phyloP scores from a whole-genome alignment of 1,140 invertebrate genomes.

The Zaprionus camerounensis region DNA sequence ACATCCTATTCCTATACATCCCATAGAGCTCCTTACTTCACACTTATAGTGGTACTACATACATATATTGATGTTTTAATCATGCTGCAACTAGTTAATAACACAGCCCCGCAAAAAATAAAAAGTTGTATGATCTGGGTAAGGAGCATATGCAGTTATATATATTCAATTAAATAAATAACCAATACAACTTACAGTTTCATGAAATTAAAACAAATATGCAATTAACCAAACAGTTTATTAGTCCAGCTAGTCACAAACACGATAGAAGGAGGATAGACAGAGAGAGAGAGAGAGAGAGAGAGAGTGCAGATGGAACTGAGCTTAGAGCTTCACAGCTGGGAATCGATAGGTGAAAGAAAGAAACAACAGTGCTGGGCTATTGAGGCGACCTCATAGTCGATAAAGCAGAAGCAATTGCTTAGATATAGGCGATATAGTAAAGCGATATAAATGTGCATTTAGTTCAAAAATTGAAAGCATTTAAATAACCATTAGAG shows the following conservation, averaged over 20 bases:
- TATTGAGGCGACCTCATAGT: background rate
- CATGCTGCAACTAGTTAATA: background rate
- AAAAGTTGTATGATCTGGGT: no score
- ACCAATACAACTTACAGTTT: background rate
- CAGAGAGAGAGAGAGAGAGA: background rate
- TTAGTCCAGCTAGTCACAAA: background rate
- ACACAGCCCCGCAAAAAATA: no score
- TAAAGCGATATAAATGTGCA: background rate
- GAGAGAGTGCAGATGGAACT: background rate
- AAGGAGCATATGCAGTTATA: no score
- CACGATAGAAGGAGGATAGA: background rate
- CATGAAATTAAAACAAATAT: conserved; percentile 9
- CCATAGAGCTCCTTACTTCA: background rate
- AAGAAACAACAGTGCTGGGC: background rate
- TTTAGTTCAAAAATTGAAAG: background rate
- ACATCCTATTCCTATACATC: background rate
- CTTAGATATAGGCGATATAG: background rate
- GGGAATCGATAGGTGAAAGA: conserved; percentile 4
- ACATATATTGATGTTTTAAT: background rate
- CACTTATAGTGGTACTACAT: background rate
- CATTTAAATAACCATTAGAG: background rate
- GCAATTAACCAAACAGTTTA: conserved; percentile 9
- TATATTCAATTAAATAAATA: background rate
- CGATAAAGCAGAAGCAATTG: background rate
- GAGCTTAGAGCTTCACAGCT: conserved; percentile 1